A percentile compares a stretch with the other conserved stretches of the same genome.
Conservation (phyloP, 2,888 invertebrate genomes). For the Bimastos eiseni region DNA sequence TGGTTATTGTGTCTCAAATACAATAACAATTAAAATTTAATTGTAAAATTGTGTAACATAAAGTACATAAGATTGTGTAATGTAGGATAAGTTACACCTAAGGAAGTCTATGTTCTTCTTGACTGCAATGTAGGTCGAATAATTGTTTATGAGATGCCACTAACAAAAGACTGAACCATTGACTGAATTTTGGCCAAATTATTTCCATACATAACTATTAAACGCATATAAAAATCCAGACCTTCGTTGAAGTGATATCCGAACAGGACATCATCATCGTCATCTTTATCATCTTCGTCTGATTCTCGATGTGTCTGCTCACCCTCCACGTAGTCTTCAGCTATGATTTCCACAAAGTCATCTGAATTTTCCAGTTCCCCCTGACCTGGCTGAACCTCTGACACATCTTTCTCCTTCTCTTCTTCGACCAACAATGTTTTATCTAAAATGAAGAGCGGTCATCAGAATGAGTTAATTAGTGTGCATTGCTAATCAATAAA, state of each 20-base stretch:
- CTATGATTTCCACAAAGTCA: not conserved
- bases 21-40: too few relatives aligned
- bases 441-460: not conserved
- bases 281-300: not conserved
- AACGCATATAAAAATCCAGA: not conserved
- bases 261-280: not conserved
- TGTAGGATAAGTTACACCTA: too few relatives aligned
- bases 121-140: too few relatives aligned
- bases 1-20: too few relatives aligned
- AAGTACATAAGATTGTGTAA: too few relatives aligned
- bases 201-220: not conserved
- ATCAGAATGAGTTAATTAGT: not conserved
- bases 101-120: too few relatives aligned
- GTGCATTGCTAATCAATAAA: not conserved
- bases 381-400: not conserved
- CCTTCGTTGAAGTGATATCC: constrained; percentile 30
- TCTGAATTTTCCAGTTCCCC: too few relatives aligned
- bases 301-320: not conserved
- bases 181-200: too few relatives aligned
- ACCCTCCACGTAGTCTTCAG: not conserved
- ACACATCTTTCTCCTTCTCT: not conserved
- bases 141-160: too few relatives aligned
- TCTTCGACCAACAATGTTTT: not conserved
- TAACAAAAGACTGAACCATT: too few relatives aligned
- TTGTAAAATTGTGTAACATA: too few relatives aligned